Percentiles rank a stretch among this genome's conserved stretches.
These are phyloP conservation scores for Ornithoptera alexandrae DNA, from an alignment of 2,888 invertebrate genomes.

Conservation along the genomic window DNA sequence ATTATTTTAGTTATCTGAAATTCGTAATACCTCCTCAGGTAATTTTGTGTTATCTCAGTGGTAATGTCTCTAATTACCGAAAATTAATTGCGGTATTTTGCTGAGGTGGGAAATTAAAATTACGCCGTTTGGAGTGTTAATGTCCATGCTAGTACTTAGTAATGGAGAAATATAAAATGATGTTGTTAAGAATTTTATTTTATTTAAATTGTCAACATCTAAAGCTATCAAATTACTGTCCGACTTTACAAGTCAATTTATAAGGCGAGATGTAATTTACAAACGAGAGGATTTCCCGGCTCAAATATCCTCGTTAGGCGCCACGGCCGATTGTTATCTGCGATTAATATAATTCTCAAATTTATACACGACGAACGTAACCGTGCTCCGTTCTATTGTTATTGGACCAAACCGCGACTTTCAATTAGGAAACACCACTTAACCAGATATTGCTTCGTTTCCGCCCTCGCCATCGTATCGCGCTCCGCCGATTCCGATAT, in stretches of 20 bases:
- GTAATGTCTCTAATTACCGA: constrained; percentile 66
- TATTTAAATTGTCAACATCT: neutral
- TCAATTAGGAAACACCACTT: constrained; percentile 53
- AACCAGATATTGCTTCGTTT: constrained; percentile 29
- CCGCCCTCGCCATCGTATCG: constrained; percentile 5
- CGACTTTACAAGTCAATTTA: constrained; percentile 45
- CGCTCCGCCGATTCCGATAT: constrained; percentile 11
- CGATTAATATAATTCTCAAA: constrained; percentile 74
- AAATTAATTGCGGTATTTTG: constrained; percentile 59
- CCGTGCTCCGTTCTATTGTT: constrained; percentile 49
- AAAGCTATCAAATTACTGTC: constrained; percentile 24
- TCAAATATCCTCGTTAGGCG: constrained; percentile 33
- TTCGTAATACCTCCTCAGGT: constrained; percentile 66
- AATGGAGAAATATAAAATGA: neutral
- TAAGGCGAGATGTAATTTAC: constrained; percentile 13
- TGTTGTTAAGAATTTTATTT: neutral
- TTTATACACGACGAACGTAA: constrained; percentile 62
- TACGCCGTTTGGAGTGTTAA: neutral
- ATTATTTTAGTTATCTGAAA: constrained; percentile 70
- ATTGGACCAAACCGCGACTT: constrained; percentile 62
- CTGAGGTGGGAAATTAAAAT: constrained; percentile 2
- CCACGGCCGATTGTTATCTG: constrained; percentile 48
- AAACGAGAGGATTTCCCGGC: constrained; percentile 16
- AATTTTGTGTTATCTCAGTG: constrained; percentile 65
- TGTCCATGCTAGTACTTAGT: neutral